Percentiles rank a stretch among this genome's conserved stretches.
Evolutionary conservation across 2,797 vertebrate species (phyloP).

Genomic region (Neomorphus geoffroyi): DNA sequence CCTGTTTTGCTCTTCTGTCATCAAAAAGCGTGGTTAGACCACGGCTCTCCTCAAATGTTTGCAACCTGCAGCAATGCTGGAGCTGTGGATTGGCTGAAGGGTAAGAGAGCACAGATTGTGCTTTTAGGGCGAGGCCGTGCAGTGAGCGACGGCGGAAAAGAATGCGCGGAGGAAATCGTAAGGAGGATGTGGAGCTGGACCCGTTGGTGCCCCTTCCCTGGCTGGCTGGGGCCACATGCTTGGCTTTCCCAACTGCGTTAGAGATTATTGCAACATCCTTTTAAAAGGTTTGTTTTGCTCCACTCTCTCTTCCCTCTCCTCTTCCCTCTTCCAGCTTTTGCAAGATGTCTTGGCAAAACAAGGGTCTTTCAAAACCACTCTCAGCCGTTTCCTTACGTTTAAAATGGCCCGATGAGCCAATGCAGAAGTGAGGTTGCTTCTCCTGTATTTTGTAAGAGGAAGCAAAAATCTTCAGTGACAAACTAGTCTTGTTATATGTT

Average conservation of each 20-base stretch:
- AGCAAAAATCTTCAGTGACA: conserved; percentile 30
- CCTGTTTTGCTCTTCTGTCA: background rate
- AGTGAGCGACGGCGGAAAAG: background rate
- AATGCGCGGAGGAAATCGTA: background rate
- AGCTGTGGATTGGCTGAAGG: background rate
- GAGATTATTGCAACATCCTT: background rate
- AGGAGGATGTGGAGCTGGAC: background rate
- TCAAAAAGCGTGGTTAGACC: background rate
- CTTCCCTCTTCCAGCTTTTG: background rate
- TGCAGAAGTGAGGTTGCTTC: background rate
- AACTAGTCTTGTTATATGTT: conserved; percentile 4
- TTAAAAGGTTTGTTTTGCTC: background rate
- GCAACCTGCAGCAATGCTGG: background rate
- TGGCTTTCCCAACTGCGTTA: background rate
- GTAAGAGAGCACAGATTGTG: background rate
- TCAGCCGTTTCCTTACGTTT: background rate
- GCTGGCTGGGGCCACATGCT: background rate
- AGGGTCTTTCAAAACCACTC: background rate
- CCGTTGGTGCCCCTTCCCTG: rapidly evolving
- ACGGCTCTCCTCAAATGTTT: background rate
- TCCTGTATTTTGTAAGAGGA: background rate
- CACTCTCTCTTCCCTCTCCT: background rate
- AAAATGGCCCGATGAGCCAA: background rate
- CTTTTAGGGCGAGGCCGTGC: background rate
- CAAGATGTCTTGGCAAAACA: background rate